Percentiles rank a stretch among this genome's conserved stretches.
These are phyloP conservation scores for Masticophis lateralis DNA, from an alignment of 2,797 vertebrate genomes.

Conservation along the genomic window DNA sequence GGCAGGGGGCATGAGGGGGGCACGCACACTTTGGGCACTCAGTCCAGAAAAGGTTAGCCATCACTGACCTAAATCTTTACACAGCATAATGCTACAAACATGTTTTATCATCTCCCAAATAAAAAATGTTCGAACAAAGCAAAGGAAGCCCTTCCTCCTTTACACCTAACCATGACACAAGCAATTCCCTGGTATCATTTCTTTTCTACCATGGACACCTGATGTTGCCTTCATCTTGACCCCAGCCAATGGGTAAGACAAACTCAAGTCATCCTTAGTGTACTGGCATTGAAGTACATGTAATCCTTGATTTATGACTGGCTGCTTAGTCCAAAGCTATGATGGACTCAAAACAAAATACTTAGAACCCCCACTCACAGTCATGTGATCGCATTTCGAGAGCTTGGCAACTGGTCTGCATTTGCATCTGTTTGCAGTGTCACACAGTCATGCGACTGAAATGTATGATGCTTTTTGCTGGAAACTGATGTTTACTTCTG, in stretches of 20 bases:
- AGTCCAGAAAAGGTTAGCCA: no score
- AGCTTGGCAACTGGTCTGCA: not conserved
- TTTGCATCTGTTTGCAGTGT: not conserved
- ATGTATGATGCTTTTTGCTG: not conserved
- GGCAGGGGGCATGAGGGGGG: no score
- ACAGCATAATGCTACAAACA: not conserved
- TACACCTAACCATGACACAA: not conserved
- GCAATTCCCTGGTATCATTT: not conserved
- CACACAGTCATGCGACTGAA: not conserved
- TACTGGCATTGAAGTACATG: not conserved
- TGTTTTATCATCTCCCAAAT: not conserved
- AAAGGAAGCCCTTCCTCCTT: not conserved
- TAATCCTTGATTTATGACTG: not conserved
- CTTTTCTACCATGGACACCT: not conserved
- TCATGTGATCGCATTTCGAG: not conserved
- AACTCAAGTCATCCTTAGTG: not conserved
- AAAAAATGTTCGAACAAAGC: not conserved
- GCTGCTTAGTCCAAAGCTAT: not conserved
- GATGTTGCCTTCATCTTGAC: not conserved
- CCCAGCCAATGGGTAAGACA: not conserved
- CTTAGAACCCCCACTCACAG: not conserved
- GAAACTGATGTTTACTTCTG: not conserved
- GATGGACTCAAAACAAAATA: not conserved
- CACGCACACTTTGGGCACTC: no score
- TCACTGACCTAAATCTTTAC: not conserved